A percentile compares a stretch with the other conserved stretches of the same genome.
Evolutionary conservation across 2,888 invertebrate genomes (phyloP).

Genomic region (Epistrophella euchroma): DNA sequence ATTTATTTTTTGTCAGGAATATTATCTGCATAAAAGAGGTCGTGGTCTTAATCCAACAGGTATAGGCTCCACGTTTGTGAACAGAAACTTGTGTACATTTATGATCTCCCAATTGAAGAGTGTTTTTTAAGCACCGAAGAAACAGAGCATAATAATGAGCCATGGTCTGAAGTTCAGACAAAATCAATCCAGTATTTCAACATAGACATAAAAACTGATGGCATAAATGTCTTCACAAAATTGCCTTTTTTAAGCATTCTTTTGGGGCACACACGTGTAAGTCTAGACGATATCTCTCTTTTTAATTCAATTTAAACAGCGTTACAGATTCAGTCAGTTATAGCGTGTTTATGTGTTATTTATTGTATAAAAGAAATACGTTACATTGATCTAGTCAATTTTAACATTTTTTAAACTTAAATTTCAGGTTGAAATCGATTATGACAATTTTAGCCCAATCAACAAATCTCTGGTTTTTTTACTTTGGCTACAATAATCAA

Average conservation of each 20-base stretch:
- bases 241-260: constrained; percentile 49
- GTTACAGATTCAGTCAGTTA: too few species aligned
- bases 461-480: neutral
- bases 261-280: too few species aligned
- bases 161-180: constrained; percentile 36
- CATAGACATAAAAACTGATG: constrained; percentile 9
- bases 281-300: neutral
- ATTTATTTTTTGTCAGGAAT: too few species aligned
- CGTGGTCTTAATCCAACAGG: too few species aligned
- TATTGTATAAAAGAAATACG: too few species aligned
- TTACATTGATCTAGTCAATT: too few species aligned
- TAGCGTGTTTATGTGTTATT: too few species aligned
- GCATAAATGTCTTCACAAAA: neutral
- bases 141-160: constrained; percentile 36
- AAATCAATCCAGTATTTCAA: constrained; percentile 27
- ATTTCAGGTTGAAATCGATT: constrained; percentile 46
- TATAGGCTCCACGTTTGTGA: too few species aligned
- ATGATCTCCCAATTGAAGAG: neutral
- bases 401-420: neutral
- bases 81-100: neutral
- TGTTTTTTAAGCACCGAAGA: neutral
- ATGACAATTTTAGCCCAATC: constrained; percentile 13
- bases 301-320: too few species aligned
- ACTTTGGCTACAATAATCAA: neutral
- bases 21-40: too few species aligned